Evolutionary conservation across 2,797 vertebrate species (phyloP), one percentile per base, ranked within the genome.

Genomic region (Eleutherodactylus coqui): DNA sequence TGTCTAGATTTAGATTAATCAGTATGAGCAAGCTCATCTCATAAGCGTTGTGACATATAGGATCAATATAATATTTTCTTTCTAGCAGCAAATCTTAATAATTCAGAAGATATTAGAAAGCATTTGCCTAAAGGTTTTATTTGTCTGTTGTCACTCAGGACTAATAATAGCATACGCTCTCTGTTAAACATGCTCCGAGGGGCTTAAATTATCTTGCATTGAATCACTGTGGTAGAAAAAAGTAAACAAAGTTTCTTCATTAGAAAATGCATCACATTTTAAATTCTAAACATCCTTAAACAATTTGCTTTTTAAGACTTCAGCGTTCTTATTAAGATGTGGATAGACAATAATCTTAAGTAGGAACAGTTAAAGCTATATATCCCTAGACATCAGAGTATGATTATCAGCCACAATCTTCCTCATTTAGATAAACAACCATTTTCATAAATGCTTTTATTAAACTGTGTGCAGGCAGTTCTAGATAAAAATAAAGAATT

Each of bases 81-180:
- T 38, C 17, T 29, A 69, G 32, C 32, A 69, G 64, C 32, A 69
- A 21, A 69, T 69, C 34, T 70, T 41, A 41, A 70, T 38, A 70
- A 70, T 70, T 24, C 34, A 78, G 32, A 55, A 78, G 2, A 36
- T 36, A 60, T 41, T 36, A 34, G 62, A 34, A 70, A 77, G 19
- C 29, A 51, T 77, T 53, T 77, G 49, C 75, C 75, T 34, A 51
- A 34, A 77, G 49, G 75, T 34, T 51, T 34, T 77, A 53, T 77
- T 75, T 51, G 43, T 51, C 47, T 55, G 43, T 77, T 51, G 51
- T 34, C 29, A 77, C 49, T 49, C 29, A 49, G 29, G 51, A 55
- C 32, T 53, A 51, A 53, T 36, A 77, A 51, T 34, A 29, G 10
- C 49, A 55, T 77, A 11, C 6, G 29, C 45, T 53, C 29, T 51